phyloP scores from a whole-genome alignment of 2,888 invertebrate genomes.

The Dione vanillae region DNA sequence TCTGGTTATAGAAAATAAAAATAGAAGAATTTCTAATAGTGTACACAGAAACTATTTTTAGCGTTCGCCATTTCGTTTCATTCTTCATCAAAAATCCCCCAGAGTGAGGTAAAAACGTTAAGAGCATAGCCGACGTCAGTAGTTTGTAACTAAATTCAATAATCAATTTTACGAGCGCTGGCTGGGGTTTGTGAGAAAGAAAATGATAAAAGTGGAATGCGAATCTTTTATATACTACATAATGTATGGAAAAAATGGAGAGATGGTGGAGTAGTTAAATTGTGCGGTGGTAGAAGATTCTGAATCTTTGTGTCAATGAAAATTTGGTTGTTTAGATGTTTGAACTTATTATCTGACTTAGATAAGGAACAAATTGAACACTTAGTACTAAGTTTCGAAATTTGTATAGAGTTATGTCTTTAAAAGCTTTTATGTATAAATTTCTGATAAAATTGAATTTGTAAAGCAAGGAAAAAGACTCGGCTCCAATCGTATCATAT shows the following conservation, averaged over 20 bases:
- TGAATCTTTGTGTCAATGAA: too few relatives aligned
- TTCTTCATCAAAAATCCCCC: constrained; percentile 53
- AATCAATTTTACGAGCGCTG: constrained; percentile 73
- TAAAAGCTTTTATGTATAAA: too few relatives aligned
- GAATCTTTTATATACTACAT: not conserved
- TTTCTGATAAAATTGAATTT: too few relatives aligned
- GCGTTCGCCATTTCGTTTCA: constrained; percentile 32
- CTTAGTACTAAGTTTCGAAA: too few relatives aligned
- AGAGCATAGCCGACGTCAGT: constrained; percentile 62
- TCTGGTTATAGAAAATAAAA: too few relatives aligned
- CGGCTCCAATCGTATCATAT: not conserved
- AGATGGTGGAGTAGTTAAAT: too few relatives aligned
- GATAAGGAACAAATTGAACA: too few relatives aligned
- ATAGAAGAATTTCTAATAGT: not conserved
- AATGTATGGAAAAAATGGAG: too few relatives aligned
- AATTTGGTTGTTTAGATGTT: too few relatives aligned
- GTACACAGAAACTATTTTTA: constrained; percentile 8
- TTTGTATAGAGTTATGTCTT: too few relatives aligned
- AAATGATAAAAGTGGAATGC: constrained; percentile 24
- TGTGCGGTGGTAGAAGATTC: too few relatives aligned
- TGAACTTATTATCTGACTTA: too few relatives aligned
- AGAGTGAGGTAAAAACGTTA: constrained; percentile 61
- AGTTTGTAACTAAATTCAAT: constrained; percentile 82
- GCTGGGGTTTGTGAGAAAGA: constrained; percentile 35
- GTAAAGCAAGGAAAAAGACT: not conserved